A percentile compares a stretch with the other conserved stretches of the same genome.
phyloP scores from a whole-genome alignment of 2,797 vertebrate species.

The Coreius guichenoti region DNA sequence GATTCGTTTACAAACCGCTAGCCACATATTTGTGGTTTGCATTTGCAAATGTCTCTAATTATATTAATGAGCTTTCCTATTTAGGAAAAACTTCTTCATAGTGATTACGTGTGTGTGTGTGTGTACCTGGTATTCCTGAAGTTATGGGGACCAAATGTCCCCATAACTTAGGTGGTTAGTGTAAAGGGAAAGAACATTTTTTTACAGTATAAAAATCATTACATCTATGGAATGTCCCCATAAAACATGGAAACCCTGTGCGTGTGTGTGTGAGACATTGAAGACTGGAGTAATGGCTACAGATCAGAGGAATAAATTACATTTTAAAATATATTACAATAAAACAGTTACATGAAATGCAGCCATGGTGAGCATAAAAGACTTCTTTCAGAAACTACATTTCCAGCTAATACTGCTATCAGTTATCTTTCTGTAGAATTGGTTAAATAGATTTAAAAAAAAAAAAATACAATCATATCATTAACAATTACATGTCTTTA shows the following conservation, averaged over 20 bases:
- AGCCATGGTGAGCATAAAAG: neutral
- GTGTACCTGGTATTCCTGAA: neutral
- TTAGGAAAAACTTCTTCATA: neutral
- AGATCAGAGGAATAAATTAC: neutral
- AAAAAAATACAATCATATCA: neutral
- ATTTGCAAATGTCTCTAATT: neutral
- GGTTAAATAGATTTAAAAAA: neutral
- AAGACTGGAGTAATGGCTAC: neutral
- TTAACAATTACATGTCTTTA: slow-evolving; percentile 3
- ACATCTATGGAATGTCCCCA: neutral
- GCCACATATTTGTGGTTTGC: neutral
- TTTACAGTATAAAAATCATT: neutral
- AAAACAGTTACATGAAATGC: neutral
- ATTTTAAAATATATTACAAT: neutral
- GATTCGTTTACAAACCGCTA: neutral
- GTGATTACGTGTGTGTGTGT: neutral
- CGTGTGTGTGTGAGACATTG: too few species aligned
- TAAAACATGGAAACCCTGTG: too few species aligned
- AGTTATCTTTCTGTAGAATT: neutral
- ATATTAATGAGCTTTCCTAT: neutral
- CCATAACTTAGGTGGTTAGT: neutral
- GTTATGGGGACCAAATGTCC: neutral
- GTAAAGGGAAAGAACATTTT: neutral
- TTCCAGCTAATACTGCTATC: neutral
- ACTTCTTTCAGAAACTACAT: neutral